phyloP scores from a whole-genome alignment of 2,888 invertebrate species.

The Spicauda simplicius region DNA sequence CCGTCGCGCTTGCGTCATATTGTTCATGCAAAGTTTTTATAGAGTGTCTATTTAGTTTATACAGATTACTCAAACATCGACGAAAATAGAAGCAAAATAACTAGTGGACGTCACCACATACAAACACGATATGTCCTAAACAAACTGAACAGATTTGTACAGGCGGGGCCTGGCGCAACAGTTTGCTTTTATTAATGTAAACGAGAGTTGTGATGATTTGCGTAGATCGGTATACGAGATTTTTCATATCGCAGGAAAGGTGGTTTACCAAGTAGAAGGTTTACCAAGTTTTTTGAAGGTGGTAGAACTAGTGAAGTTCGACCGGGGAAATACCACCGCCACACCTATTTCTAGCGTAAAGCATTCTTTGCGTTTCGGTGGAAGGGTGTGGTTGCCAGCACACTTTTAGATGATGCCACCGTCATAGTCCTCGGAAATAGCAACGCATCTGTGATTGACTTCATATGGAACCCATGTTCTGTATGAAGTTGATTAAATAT shows the following conservation, averaged over 20 bases:
- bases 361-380: too few relatives aligned
- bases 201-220: conserved; percentile 3
- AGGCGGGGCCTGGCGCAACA: conserved; percentile 7
- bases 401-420: too few relatives aligned
- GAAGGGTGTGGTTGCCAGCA: too few relatives aligned
- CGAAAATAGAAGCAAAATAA: conserved; percentile 26
- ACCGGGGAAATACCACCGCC: too few relatives aligned
- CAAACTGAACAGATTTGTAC: conserved; percentile 17
- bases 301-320: too few relatives aligned
- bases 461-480: too few relatives aligned
- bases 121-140: conserved; percentile 19
- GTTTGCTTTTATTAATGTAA: conserved; percentile 10
- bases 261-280: too few relatives aligned
- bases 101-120: conserved; percentile 22
- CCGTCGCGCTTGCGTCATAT: not conserved
- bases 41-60: conserved; percentile 15
- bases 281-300: too few relatives aligned
- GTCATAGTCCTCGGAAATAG: too few relatives aligned
- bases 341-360: too few relatives aligned
- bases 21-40: conserved; percentile 4
- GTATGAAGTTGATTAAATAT: too few relatives aligned
- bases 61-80: conserved; percentile 22
- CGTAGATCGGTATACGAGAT: not conserved
- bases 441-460: too few relatives aligned
- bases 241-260: not conserved